Evolutionary conservation across 1,140 invertebrate genomes (phyloP), one percentile per base, ranked within the genome.

Genomic region (Stratiolaelaps scimitus): DNA sequence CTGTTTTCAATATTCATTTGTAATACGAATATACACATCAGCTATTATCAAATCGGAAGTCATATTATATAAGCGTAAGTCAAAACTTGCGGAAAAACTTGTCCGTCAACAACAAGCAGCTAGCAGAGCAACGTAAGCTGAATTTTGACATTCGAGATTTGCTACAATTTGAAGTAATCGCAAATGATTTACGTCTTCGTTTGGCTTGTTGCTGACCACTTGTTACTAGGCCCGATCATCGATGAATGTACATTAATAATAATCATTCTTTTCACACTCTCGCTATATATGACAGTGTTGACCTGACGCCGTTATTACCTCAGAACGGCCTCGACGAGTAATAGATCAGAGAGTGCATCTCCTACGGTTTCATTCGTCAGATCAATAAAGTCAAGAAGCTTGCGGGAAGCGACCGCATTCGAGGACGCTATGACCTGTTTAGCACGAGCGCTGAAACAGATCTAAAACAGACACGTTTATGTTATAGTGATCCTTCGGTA

Each of bases 291-390:
- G n/a, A n/a, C n/a, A n/a, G n/a, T n/a, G n/a, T n/a, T n/a, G n/a
- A n/a, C n/a, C n/a, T n/a, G n/a, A 40, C 34, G n/a, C 10, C 34
- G 10, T 40, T 40, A 6, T 48, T 34, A 60, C 53, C 53, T 81
- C 2, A 99, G 79, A 56, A 98, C 86, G 0, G 85, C 85, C 77
- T 99, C 96, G 0, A 97, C 89, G 7, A 96, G 73, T 26, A 99
- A 77, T 81, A 98, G 82, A 74, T 98, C 93, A 0, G 93, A 92
- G 19, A 98, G 83, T 0, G 94, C 94, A 81, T 98, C 95, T 0
- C 95, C 95, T 1, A 98, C 91, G 4, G 89, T 89, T 78, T 78
- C 88, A 74, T 97, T 97, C 19, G 92, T 92, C 67, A 95, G 76
- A 75, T 92, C 83, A 40, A 91, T 85, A 15, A 90, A 75, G 65